Base-by-base conservation (phyloP, 2,888 invertebrate species). In the Parnassius apollo region DNA sequence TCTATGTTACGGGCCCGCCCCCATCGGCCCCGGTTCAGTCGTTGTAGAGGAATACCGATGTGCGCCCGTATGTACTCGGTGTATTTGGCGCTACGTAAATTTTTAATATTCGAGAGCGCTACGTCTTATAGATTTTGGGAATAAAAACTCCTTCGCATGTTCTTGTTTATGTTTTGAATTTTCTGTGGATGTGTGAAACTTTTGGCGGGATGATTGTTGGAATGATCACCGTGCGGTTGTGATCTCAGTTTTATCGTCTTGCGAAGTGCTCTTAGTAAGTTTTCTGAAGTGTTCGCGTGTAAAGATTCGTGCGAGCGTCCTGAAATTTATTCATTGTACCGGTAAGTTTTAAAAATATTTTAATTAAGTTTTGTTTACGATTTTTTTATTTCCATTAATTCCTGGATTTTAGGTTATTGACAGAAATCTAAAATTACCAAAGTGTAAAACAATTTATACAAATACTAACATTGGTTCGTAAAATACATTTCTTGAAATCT, bases 201-300 rank as follows among this genome's bases (percentile, higher is more conserved):
- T 42, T 59, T 45, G 42, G n/a, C 56, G 56, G 44, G 48, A 22
- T n/a, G 48, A 56, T 48, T 55, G 13, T 52, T 59, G 56, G 51
- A 35, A 59, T 59, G 25, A 56, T 59, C 45, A 11, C 48, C n/a
- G 18, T 22, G 46, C 46, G 52, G 46, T 44, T 59, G 59, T 60
- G 51, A 46, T 52, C n/a, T 25, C 42, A 13, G 48, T 56, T 64
- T 42, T 52, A 64, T 52, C 57, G 46, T 52, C 55, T 52, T 18
- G 25, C 52, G 56, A 60, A 64, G 64, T 60, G 64, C n/a, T 35
- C 8, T 45, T 57, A 62, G 48, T 80, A 73, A 83, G 86, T 85
- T 87, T 82, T 80, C 75, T 84, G 83, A 86, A 86, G 87, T 87
- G 85, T 76, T 75, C 80, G 78, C 78, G 75, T 74, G 80, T 75